phyloP scores from a whole-genome alignment of 2,888 invertebrate genomes.

The Leucoma salicis region DNA sequence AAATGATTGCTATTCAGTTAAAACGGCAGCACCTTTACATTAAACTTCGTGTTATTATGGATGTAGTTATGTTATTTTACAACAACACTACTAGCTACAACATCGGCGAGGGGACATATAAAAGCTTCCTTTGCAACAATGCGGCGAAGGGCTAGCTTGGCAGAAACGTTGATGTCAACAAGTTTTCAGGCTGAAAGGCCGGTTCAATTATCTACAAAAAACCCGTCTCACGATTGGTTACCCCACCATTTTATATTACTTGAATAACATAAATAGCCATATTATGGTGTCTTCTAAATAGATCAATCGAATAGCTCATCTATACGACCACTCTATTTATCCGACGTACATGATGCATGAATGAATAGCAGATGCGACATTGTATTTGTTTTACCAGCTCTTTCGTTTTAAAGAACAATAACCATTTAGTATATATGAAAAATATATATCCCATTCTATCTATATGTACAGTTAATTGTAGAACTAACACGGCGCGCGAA shows the following conservation, averaged over 20 bases:
- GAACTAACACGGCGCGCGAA: conserved; percentile 73
- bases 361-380: too few relatives aligned
- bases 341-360: too few relatives aligned
- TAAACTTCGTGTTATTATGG: conserved; percentile 38
- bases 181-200: too few relatives aligned
- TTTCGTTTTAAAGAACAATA: conserved; percentile 66
- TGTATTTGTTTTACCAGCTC: conserved; percentile 65
- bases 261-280: too few relatives aligned
- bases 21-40: conserved; percentile 58
- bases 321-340: too few relatives aligned
- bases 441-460: conserved; percentile 72
- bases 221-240: conserved; percentile 39
- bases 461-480: conserved; percentile 77
- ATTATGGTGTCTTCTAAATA: too few relatives aligned
- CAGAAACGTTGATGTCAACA: too few relatives aligned
- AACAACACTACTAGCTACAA: conserved; percentile 45
- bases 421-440: conserved; percentile 62
- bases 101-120: conserved; percentile 42
- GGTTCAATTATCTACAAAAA: too few relatives aligned
- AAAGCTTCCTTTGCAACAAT: too few relatives aligned
- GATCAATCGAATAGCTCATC: too few relatives aligned
- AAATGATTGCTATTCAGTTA: conserved; percentile 51
- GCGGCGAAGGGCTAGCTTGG: too few relatives aligned
- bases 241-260: too few relatives aligned
- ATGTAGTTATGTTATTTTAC: conserved; percentile 49